Evolutionary conservation across 1,140 invertebrate species (phyloP).

Genomic region (Bombyx mori): ASM3026992v2 NC_085120.1:3337001-3337500

Average conservation of each 20-base stretch:
- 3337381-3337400: constrained; percentile 54
- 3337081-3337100: no score
- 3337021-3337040: no score
- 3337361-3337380: constrained; percentile 62
- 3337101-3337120: no score
- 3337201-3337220: constrained; percentile 29
- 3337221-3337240: constrained; percentile 50
- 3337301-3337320: constrained; percentile 67
- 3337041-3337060: no score
- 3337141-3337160: not conserved
- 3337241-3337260: constrained; percentile 60
- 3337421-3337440: constrained; percentile 69
- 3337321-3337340: constrained; percentile 67
- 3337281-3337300: constrained; percentile 68
- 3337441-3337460: constrained; percentile 69
- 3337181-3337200: constrained; percentile 42
- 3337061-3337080: no score
- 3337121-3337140: no score
- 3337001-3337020: no score
- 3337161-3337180: constrained; percentile 30
- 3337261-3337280: constrained; percentile 58
- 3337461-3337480: constrained; percentile 58
- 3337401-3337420: constrained; percentile 59
- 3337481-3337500: constrained; percentile 64
- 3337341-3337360: constrained; percentile 66